Base-by-base conservation (phyloP, 2,113 vertebrate species). In the Scophthalmus maximus region DNA sequence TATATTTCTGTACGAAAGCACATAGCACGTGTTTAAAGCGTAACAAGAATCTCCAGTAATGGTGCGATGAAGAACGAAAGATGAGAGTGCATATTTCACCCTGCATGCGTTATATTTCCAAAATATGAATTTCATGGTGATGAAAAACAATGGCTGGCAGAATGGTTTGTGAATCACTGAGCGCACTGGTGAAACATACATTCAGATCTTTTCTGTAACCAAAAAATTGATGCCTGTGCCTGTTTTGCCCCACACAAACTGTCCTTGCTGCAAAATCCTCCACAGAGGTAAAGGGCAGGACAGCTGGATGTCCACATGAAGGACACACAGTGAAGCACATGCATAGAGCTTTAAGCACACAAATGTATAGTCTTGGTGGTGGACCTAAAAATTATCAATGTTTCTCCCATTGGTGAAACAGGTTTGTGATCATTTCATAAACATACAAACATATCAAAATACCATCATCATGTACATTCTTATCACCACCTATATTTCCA, bases 201-300 rank as follows among this genome's bases (percentile, higher is more conserved):
- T 57, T 58, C 25, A 47, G 15, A 14, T 49, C 11, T 30, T 52
- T 53, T 32, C 10, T 57, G 40, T 20, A 7, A 44, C 49, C 64
- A 26, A 34, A 73, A 60, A 56, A 44, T 12, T 50, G 30, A 64
- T 63, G 42, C 40, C 22, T n/a, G 12, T n/a, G 42, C 42, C 12
- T 46, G 42, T 44, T 6, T 29, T 7, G 14, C 23, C 10, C 17
- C 26, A 47, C 50, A 40, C 17, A 38, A 29, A 58, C 15, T 60
- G 67, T 26, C 79, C 18, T 29, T 65, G 57, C 40, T 61, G 68
- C 58, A 73, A 51, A 73, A 65, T 67, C 44, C 51, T 67, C 25
- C 36, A 57, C 44, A 50, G 10, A 2, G 47, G 10, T 10, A 32
- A 49, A 69, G 40, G 9, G 32, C 38, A 50, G 40, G 42, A 44